Evolutionary conservation across 2,113 vertebrate species (phyloP).

Genomic region (Neogale vison): DNA sequence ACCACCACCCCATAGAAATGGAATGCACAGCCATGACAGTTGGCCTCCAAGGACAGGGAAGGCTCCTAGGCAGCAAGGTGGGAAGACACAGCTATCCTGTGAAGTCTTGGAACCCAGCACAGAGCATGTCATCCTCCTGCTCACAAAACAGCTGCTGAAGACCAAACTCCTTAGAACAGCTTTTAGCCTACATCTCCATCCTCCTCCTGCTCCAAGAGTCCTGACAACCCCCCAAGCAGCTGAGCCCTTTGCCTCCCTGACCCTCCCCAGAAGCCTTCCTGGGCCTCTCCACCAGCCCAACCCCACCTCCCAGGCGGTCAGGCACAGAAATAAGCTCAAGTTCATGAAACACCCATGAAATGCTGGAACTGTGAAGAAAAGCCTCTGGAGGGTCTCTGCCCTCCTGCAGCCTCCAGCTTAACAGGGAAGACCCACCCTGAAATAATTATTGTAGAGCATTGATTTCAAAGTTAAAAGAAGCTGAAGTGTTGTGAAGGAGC

Average conservation of each 20-base stretch:
- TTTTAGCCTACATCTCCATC: neutral
- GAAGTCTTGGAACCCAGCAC: neutral
- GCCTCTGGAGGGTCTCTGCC: too few relatives aligned
- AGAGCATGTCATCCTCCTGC: neutral
- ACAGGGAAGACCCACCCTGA: neutral
- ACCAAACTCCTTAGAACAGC: neutral
- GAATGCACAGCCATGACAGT: neutral
- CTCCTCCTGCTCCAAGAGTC: neutral
- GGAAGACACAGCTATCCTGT: too few relatives aligned
- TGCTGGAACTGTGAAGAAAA: too few relatives aligned
- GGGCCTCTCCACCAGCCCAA: rapidly evolving
- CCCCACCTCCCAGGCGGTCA: neutral
- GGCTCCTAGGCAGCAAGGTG: neutral
- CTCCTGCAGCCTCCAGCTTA: neutral
- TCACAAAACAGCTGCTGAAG: neutral
- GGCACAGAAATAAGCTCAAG: neutral
- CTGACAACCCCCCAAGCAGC: rapidly evolving
- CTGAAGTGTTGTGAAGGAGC: neutral
- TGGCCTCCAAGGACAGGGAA: neutral
- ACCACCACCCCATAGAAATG: rapidly evolving
- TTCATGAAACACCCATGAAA: neutral
- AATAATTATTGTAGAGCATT: neutral
- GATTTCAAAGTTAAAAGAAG: neutral
- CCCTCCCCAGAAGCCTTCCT: too few relatives aligned
- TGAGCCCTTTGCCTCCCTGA: neutral